These are phyloP conservation scores for Drosophila neonasuta DNA, from an alignment of 2,888 invertebrate species.

Conservation along the genomic window DNA sequence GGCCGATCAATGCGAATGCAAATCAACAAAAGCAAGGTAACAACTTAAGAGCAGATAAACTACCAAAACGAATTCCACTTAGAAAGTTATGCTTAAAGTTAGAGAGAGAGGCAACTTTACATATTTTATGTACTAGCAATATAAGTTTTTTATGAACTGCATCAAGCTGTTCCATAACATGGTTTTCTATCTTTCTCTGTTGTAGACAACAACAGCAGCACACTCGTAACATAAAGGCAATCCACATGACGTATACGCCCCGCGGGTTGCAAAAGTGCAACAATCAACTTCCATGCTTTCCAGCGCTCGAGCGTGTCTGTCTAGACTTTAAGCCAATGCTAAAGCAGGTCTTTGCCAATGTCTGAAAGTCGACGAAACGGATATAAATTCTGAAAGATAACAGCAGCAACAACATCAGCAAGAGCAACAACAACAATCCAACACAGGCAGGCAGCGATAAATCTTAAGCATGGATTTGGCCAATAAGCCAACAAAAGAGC, in stretches of 20 bases:
- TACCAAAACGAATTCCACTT: neutral
- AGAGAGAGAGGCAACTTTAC: neutral
- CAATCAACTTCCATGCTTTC: conserved; percentile 43
- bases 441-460: conserved; percentile 51
- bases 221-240: conserved; percentile 43
- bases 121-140: neutral
- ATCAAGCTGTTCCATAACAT: conserved; percentile 16
- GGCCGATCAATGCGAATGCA: conserved; percentile 9
- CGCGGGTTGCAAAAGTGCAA: conserved; percentile 53
- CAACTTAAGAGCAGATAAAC: neutral
- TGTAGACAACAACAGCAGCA: conserved; percentile 6
- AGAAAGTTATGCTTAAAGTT: neutral
- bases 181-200: conserved; percentile 5
- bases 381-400: conserved; percentile 63
- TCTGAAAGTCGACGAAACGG: conserved; percentile 60
- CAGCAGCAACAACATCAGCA: conserved; percentile 29
- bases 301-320: conserved; percentile 46
- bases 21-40: neutral
- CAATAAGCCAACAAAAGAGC: conserved; percentile 64
- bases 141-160: conserved; percentile 2
- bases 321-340: conserved; percentile 68
- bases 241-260: conserved; percentile 62
- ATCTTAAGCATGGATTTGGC: conserved; percentile 71
- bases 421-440: conserved; percentile 4
- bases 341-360: conserved; percentile 59